Conservation (phyloP, 2,797 vertebrate genomes). For the Rhabdophis nuchalis region DNA sequence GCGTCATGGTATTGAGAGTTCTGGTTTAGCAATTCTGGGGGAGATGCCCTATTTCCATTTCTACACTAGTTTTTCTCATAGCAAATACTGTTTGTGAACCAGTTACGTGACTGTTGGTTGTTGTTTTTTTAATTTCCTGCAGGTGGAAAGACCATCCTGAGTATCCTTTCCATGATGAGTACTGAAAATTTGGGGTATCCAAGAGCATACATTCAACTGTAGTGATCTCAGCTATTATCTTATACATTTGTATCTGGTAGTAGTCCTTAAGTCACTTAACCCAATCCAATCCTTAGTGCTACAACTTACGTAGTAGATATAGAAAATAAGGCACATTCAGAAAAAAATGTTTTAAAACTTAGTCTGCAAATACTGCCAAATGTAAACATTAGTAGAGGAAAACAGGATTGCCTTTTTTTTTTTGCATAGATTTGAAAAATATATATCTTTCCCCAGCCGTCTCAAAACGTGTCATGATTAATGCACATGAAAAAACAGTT, state of each 20-base stretch:
- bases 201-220: background rate
- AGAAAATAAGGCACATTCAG: slow-evolving; percentile 43
- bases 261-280: background rate
- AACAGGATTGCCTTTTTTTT: slow-evolving; percentile 9
- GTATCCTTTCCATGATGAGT: slow-evolving; percentile 76
- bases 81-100: background rate
- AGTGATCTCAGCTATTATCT: background rate
- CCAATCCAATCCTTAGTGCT: background rate
- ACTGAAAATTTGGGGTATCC: slow-evolving; percentile 55
- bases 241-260: background rate
- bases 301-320: slow-evolving; percentile 66
- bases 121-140: slow-evolving; percentile 38
- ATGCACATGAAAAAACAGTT: background rate
- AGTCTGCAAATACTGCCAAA: background rate
- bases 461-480: slow-evolving; percentile 4
- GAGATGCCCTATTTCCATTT: background rate
- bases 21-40: background rate
- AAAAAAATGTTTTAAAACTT: background rate
- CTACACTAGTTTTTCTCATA: background rate
- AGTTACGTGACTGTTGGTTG: background rate
- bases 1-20: background rate
- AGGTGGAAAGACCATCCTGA: slow-evolving; percentile 79
- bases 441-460: background rate
- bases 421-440: background rate
- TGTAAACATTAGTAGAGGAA: slow-evolving; percentile 34